Evolutionary conservation across 2,113 vertebrate species (phyloP).

Genomic region (Dasypus novemcinctus): DNA sequence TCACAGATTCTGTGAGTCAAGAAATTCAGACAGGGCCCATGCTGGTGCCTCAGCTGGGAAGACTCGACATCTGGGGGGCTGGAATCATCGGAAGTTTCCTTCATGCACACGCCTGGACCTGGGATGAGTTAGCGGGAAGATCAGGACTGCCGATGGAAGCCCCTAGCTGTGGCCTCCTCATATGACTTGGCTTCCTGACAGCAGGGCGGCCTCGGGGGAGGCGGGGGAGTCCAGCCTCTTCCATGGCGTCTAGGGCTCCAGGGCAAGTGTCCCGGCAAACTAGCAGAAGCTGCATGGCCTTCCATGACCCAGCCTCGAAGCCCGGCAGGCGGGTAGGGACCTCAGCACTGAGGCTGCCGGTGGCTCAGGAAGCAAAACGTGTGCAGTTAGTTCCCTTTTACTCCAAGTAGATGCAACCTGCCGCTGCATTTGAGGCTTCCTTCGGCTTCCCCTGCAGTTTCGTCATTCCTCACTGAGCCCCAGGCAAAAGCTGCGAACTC

Average conservation of each 20-base stretch:
- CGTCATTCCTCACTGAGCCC: constrained; percentile 1
- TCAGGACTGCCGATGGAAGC: neutral
- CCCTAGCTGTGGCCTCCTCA: neutral
- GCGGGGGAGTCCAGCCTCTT: neutral
- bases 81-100: neutral
- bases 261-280: neutral
- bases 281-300: neutral
- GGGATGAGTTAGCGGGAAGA: neutral
- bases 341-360: neutral
- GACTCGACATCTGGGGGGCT: accelerated
- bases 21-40: neutral
- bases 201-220: neutral
- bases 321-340: neutral
- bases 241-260: neutral
- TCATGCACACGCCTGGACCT: neutral
- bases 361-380: neutral
- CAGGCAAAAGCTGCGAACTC: constrained; percentile 49
- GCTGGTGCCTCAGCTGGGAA: neutral
- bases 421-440: neutral
- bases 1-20: neutral
- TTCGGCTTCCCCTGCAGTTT: neutral
- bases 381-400: neutral
- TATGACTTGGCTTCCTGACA: neutral
- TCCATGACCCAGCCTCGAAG: neutral
- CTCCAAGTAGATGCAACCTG: neutral